A percentile compares a stretch with the other conserved stretches of the same genome.
Evolutionary conservation across 2,113 vertebrate genomes (phyloP).

Genomic region (Chascanopsetta lugubris): DNA sequence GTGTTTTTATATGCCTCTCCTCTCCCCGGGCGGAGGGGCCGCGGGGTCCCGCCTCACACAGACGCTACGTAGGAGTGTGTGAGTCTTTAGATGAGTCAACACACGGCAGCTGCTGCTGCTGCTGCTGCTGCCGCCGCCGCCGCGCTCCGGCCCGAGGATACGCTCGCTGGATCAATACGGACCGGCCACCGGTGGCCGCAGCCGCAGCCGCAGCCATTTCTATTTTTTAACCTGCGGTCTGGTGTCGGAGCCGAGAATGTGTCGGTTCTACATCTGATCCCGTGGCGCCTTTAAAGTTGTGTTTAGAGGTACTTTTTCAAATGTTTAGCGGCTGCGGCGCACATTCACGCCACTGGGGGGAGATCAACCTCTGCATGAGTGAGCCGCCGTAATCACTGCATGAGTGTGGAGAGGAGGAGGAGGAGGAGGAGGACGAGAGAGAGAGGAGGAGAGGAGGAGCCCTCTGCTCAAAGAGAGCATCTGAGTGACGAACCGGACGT

Average conservation of each 20-base stretch:
- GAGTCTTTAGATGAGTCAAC: constrained; percentile 75
- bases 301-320: constrained; percentile 36
- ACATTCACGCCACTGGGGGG: constrained; percentile 69
- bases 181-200: constrained; percentile 57
- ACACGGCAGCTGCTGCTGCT: too few species aligned
- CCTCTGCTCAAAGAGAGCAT: not conserved
- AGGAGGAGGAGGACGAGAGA: constrained; percentile 32
- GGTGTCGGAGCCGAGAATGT: constrained; percentile 52
- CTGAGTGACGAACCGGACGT: constrained; percentile 29
- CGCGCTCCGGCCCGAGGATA: constrained; percentile 66
- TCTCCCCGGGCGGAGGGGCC: constrained; percentile 67
- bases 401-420: constrained; percentile 16
- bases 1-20: constrained; percentile 70
- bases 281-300: constrained; percentile 29
- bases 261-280: constrained; percentile 29
- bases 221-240: constrained; percentile 55
- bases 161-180: constrained; percentile 65
- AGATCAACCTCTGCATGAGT: constrained; percentile 62
- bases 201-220: constrained; percentile 53
- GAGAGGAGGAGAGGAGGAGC: constrained; percentile 17
- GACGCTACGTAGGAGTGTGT: constrained; percentile 70
- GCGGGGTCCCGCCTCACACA: constrained; percentile 66
- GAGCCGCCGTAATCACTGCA: constrained; percentile 60
- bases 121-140: too few species aligned
- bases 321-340: constrained; percentile 16